phyloP scores from a whole-genome alignment of 2,888 invertebrate species.

The Philonicus albiceps region DNA sequence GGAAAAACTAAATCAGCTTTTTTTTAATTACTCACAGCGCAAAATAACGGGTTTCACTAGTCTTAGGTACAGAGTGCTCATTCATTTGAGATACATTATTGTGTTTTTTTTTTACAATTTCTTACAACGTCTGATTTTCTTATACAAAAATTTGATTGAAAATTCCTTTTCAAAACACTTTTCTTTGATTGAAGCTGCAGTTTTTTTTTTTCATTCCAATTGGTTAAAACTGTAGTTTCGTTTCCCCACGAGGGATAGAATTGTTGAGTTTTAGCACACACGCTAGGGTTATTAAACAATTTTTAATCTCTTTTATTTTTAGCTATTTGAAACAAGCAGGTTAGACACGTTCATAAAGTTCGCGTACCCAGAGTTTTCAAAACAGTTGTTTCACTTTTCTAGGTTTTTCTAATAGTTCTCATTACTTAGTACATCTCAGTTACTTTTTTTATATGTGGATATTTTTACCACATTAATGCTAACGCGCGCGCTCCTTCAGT shows the following conservation, averaged over 20 bases:
- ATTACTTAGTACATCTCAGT: not conserved
- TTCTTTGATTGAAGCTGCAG: too few species aligned
- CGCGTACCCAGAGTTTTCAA: not conserved
- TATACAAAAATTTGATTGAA: not conserved
- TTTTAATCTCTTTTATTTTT: not conserved
- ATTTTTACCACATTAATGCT: not conserved
- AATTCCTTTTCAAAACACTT: not conserved
- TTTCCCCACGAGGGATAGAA: not conserved
- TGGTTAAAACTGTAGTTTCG: not conserved
- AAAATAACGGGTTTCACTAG: constrained; percentile 34
- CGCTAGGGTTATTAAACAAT: not conserved
- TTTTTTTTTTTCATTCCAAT: not conserved
- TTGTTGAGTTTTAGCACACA: not conserved
- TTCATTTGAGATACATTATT: not conserved
- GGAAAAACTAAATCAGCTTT: constrained; percentile 11
- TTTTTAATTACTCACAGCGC: constrained; percentile 31
- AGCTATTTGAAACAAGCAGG: not conserved
- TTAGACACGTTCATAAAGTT: not conserved
- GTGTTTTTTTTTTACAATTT: not conserved
- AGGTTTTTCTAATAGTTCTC: not conserved
- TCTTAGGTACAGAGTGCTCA: constrained; percentile 36
- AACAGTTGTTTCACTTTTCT: not conserved
- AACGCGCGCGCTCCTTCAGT: not conserved
- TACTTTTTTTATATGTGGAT: not conserved
- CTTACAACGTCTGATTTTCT: not conserved